A percentile compares a stretch with the other conserved stretches of the same genome.
Conservation (phyloP, 2,888 invertebrate species). For the Euphydryas editha region DNA sequence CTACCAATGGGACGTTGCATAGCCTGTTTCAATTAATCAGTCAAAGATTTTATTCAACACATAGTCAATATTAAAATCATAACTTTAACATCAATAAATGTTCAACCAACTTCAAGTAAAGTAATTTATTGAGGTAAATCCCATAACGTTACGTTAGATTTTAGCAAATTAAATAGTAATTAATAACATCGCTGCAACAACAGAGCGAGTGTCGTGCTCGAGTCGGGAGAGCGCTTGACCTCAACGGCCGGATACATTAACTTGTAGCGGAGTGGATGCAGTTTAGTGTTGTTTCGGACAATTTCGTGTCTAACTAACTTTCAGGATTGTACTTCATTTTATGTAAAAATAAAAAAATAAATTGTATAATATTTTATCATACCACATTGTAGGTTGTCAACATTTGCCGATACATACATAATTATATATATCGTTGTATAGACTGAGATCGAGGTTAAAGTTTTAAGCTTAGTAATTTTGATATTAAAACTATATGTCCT, state of each 20-base stretch:
- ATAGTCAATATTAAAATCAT: not conserved
- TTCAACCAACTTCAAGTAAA: not conserved
- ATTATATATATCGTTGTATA: too few species aligned
- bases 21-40: not conserved
- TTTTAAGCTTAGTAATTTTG: too few species aligned
- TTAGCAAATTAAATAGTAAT: constrained; percentile 4
- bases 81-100: not conserved
- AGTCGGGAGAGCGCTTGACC: constrained; percentile 25
- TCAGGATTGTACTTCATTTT: not conserved
- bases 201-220: not conserved
- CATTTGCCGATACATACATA: too few species aligned
- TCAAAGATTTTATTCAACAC: not conserved
- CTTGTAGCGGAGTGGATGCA: constrained; percentile 16
- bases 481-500: too few species aligned
- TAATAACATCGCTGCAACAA: constrained; percentile 1
- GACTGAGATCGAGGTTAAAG: too few species aligned
- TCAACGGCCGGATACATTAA: constrained; percentile 19
- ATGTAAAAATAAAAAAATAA: not conserved
- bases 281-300: constrained; percentile 12
- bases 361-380: too few species aligned
- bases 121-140: not conserved
- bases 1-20: too few species aligned
- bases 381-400: too few species aligned
- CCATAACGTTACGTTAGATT: not conserved
- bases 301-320: not conserved